Percentiles rank a stretch among this genome's conserved stretches.
phyloP scores from a whole-genome alignment of 2,113 vertebrate species.

The Atherinomorus stipes region DNA sequence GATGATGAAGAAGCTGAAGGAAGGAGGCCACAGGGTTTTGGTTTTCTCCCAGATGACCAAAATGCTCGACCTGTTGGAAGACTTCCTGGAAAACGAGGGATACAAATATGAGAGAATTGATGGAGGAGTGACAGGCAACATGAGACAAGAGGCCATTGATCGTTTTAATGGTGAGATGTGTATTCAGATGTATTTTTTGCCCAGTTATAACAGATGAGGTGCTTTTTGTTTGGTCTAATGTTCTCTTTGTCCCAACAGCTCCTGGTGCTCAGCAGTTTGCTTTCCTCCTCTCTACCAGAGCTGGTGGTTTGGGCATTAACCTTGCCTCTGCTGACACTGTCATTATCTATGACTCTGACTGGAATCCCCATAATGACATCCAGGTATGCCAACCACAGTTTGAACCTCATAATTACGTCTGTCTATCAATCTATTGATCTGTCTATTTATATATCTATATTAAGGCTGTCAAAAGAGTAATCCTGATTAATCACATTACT shows the following conservation, averaged over 20 bases:
- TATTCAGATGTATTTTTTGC: background rate
- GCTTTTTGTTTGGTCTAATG: conserved; percentile 1
- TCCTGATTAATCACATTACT: no score
- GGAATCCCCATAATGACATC: conserved; percentile 99
- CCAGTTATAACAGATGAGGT: background rate
- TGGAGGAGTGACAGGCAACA: conserved; percentile 94
- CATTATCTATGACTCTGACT: conserved; percentile 98
- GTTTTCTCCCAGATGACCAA: conserved; percentile 99
- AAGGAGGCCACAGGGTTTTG: conserved; percentile 94
- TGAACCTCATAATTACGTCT: background rate
- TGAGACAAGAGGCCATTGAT: conserved; percentile 98
- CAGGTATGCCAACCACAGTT: conserved; percentile 83
- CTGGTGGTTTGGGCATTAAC: conserved; percentile 97
- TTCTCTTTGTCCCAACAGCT: conserved; percentile 78
- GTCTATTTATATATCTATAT: no score
- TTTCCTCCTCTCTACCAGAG: conserved; percentile 96
- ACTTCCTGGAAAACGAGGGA: conserved; percentile 96
- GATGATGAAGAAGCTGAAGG: conserved; percentile 96
- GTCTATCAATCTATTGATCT: no score
- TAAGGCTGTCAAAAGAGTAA: no score
- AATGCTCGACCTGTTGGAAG: conserved; percentile 96
- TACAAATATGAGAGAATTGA: conserved; percentile 98
- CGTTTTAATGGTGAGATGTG: conserved; percentile 91
- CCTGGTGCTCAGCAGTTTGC: conserved; percentile 97
- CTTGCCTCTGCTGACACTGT: conserved; percentile 98